Evolutionary conservation across 2,888 invertebrate genomes (phyloP), one percentile per base, ranked within the genome.

Genomic region (Hemistola chrysoprasaria): DNA sequence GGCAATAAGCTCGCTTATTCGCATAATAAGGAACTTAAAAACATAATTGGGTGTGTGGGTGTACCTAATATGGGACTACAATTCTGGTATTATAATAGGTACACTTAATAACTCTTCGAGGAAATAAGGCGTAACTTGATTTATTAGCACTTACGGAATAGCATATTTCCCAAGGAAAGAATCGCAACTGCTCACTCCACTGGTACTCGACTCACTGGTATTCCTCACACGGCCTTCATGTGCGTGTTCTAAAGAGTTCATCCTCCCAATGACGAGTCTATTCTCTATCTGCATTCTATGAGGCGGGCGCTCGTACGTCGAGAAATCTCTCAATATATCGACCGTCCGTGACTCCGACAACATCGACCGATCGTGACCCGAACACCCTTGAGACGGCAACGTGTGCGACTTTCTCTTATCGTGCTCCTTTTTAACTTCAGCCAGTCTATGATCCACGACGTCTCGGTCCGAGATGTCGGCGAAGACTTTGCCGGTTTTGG

Each of bases 111-210:
- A n/a, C n/a, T n/a, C n/a, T n/a, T n/a, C n/a, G n/a, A n/a, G n/a
- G n/a, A n/a, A n/a, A n/a, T n/a, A n/a, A n/a, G n/a, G n/a, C n/a
- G n/a, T n/a, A n/a, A n/a, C n/a, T n/a, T n/a, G n/a, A n/a, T n/a
- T n/a, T n/a, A 28, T 25, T 7, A 8, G 5, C 25, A 83, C 86
- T 83, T 74, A 92, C 90, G 90, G 91, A 59, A 91, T 84, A 50
- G 87, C 84, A 57, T 90, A 90, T 68, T 91, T 91, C 45, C 91
- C 92, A 11, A 91, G 86, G 32, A 92, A 92, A 1, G 95, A 95
- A 73, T 95, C 95, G 60, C 93, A 94, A 40, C 95, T 95, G 77
- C 95, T 94, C 10, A 95, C 93, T 25, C 95, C 95, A 47, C 95
- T 95, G 0, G 95, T 95, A 41, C 94, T 94, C 1, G 95, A 95